These are phyloP conservation scores for Proisotoma minuta DNA, from an alignment of 2,888 invertebrate species.

Conservation along the genomic window DNA sequence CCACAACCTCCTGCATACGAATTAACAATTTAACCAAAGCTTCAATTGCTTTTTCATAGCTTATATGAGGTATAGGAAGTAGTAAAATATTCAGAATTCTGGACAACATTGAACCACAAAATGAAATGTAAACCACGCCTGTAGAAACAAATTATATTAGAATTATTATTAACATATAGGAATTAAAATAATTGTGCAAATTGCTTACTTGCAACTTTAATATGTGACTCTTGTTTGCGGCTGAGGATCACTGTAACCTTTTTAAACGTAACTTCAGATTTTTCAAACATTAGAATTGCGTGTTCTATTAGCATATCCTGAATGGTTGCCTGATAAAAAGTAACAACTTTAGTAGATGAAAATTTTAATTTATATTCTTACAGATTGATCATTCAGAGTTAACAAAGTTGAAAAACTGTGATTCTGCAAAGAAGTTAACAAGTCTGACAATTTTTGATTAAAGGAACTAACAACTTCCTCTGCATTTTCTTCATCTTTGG, in stretches of 20 bases:
- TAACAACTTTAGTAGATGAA: background rate
- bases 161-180: slow-evolving; percentile 34
- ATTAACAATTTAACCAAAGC: slow-evolving; percentile 51
- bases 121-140: slow-evolving; percentile 57
- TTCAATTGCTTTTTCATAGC: slow-evolving; percentile 36
- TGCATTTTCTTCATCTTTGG: background rate
- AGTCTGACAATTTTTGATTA: slow-evolving; percentile 51
- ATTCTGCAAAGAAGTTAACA: slow-evolving; percentile 59
- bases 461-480: slow-evolving; percentile 29
- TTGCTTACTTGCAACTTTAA: slow-evolving; percentile 21
- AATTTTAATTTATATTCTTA: slow-evolving; percentile 8
- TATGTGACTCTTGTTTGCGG: slow-evolving; percentile 21
- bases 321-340: background rate
- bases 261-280: slow-evolving; percentile 25
- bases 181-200: background rate
- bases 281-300: slow-evolving; percentile 13
- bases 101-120: slow-evolving; percentile 59
- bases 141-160: background rate
- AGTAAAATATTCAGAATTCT: slow-evolving; percentile 58
- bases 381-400: slow-evolving; percentile 17
- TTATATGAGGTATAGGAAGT: slow-evolving; percentile 52
- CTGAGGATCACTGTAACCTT: slow-evolving; percentile 27
- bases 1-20: slow-evolving; percentile 46
- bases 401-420: slow-evolving; percentile 58
- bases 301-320: slow-evolving; percentile 2